Percentiles rank a stretch among this genome's conserved stretches.
These are phyloP conservation scores for Deilephila elpenor DNA, from an alignment of 2,888 invertebrate genomes.

Conservation along the genomic window DNA sequence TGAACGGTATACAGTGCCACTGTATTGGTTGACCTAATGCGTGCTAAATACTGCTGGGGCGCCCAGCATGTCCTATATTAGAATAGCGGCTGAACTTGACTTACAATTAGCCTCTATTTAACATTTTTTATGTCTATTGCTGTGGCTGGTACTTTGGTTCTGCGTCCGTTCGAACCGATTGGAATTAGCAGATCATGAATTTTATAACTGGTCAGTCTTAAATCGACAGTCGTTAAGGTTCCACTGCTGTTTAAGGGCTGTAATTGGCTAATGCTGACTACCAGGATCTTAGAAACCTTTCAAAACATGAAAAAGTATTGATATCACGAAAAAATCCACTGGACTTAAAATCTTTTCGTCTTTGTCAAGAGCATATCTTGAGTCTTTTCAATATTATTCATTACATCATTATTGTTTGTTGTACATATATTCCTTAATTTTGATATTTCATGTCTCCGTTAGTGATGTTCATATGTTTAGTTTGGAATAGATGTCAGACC, in stretches of 20 bases:
- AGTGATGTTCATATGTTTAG: neutral
- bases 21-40: neutral
- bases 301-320: no score
- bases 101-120: slow-evolving; percentile 6
- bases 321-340: no score
- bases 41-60: neutral
- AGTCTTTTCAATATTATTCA: neutral
- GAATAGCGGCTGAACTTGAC: slow-evolving; percentile 15
- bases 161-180: neutral
- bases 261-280: no score
- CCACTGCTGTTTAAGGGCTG: no score
- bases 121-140: slow-evolving; percentile 6
- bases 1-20: neutral
- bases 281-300: no score
- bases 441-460: neutral
- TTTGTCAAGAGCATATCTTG: neutral
- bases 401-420: neutral
- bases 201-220: no score
- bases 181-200: no score
- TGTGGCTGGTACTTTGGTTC: neutral
- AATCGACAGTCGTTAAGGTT: no score
- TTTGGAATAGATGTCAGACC: neutral
- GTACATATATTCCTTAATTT: neutral
- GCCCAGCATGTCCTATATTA: neutral
- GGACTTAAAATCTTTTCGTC: neutral